Conservation (phyloP, 1,140 invertebrate species). For the Diorhabda sublineata region DNA sequence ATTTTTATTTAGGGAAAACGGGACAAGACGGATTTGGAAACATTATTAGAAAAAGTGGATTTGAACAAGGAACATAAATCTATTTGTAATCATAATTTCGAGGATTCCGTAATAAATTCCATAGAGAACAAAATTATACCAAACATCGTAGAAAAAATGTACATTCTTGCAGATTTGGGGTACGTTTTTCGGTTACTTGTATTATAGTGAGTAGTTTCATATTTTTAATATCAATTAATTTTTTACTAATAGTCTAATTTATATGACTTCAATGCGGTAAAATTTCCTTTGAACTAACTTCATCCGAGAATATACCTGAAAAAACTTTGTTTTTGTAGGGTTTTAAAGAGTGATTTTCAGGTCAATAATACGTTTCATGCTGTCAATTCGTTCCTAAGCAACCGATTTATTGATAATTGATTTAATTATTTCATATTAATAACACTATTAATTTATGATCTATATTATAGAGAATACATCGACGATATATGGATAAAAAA, state of each 20-base stretch:
- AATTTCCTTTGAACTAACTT: not conserved
- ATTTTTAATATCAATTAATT: not conserved
- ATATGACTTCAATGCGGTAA: not conserved
- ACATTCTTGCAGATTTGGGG: conserved; percentile 42
- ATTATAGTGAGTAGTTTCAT: not conserved
- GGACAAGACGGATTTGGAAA: not conserved
- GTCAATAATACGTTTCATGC: not conserved
- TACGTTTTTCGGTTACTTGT: conserved; percentile 14
- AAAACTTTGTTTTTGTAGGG: not conserved
- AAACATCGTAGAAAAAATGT: conserved; percentile 29
- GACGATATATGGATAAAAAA: conserved; percentile 40
- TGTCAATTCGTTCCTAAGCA: not conserved
- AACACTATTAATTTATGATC: not conserved
- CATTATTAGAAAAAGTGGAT: conserved; percentile 3
- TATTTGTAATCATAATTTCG: conserved; percentile 11
- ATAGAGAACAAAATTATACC: conserved; percentile 23
- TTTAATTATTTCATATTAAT: conserved; percentile 6
- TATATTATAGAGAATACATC: conserved; percentile 36
- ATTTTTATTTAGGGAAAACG: conserved; percentile 4
- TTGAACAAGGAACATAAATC: conserved; percentile 12
- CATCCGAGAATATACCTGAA: not conserved
- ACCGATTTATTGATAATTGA: not conserved
- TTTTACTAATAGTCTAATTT: not conserved
- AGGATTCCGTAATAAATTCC: conserved; percentile 18
- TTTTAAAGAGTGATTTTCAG: not conserved